Conservation (phyloP, 2,113 vertebrate species). For the Syngnathus floridae region DNA sequence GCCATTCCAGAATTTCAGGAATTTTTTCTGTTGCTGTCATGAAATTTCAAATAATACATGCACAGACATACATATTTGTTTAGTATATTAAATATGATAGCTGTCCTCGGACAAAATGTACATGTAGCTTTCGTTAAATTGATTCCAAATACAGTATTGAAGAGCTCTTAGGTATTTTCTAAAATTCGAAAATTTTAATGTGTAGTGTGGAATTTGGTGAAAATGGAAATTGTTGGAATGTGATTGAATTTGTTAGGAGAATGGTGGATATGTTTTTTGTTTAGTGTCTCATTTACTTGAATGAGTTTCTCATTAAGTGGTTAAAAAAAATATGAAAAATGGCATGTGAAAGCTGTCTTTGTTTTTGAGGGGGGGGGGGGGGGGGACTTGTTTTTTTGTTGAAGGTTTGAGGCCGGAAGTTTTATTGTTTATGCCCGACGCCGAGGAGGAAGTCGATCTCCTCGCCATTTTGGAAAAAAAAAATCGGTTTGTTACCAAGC, state of each 20-base stretch:
- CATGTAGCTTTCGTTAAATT: too few relatives aligned
- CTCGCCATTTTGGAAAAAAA: slow-evolving; percentile 65
- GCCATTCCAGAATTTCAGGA: too few relatives aligned
- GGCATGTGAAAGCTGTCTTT: not conserved
- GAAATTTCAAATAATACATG: too few relatives aligned
- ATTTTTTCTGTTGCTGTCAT: too few relatives aligned
- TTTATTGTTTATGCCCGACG: slow-evolving; percentile 11
- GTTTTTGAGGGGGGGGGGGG: not conserved
- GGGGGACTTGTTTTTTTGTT: slow-evolving; percentile 31
- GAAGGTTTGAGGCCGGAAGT: slow-evolving; percentile 26
- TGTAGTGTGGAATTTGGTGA: not conserved
- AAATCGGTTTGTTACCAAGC: slow-evolving; percentile 19
- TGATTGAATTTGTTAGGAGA: not conserved
- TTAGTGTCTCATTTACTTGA: too few relatives aligned
- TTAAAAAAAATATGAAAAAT: not conserved
- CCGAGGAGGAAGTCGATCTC: slow-evolving; percentile 20
- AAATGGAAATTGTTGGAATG: not conserved
- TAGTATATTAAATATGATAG: too few relatives aligned
- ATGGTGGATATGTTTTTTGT: not conserved
- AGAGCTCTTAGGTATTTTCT: not conserved
- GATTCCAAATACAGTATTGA: not conserved
- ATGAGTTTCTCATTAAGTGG: too few relatives aligned
- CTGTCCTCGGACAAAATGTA: too few relatives aligned
- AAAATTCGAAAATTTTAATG: not conserved
- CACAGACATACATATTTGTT: too few relatives aligned